These are phyloP conservation scores for Eurystomus glaucurus DNA, from an alignment of 2,797 vertebrate genomes.

Conservation along the genomic window DNA sequence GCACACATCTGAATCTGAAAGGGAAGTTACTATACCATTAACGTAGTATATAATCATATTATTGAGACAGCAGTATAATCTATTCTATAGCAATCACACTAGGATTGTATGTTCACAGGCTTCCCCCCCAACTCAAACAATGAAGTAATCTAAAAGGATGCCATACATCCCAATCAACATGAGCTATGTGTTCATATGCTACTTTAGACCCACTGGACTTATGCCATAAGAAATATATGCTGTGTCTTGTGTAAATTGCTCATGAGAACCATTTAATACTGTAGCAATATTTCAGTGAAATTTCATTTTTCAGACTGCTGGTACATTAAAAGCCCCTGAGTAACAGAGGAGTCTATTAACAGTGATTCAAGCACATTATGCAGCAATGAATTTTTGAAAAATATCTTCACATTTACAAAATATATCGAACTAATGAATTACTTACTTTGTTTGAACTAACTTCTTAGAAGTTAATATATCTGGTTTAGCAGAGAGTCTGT, in stretches of 20 bases:
- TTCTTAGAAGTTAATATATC: constrained; percentile 9
- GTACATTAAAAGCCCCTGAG: background rate
- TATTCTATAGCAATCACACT: background rate
- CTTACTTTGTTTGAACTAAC: constrained; percentile 11
- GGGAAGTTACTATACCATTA: background rate
- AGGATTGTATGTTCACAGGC: background rate
- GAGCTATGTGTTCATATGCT: background rate
- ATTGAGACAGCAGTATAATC: background rate
- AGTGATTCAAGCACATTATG: background rate
- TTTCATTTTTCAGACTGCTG: constrained; percentile 8
- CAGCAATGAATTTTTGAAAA: constrained; percentile 34
- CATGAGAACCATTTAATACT: background rate
- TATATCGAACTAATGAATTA: constrained; percentile 8
- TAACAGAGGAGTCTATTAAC: constrained; percentile 19
- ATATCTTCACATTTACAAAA: constrained; percentile 50
- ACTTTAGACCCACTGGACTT: background rate
- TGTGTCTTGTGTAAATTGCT: background rate
- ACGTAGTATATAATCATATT: background rate
- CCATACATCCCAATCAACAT: background rate
- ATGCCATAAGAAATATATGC: background rate
- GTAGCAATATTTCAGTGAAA: background rate
- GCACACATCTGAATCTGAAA: background rate
- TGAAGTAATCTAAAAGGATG: background rate
- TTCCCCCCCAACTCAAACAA: background rate
- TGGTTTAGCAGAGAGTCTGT: background rate